These are phyloP conservation scores for Ciconia boyciana DNA, from an alignment of 2,113 vertebrate genomes.

Conservation along the genomic window DNA sequence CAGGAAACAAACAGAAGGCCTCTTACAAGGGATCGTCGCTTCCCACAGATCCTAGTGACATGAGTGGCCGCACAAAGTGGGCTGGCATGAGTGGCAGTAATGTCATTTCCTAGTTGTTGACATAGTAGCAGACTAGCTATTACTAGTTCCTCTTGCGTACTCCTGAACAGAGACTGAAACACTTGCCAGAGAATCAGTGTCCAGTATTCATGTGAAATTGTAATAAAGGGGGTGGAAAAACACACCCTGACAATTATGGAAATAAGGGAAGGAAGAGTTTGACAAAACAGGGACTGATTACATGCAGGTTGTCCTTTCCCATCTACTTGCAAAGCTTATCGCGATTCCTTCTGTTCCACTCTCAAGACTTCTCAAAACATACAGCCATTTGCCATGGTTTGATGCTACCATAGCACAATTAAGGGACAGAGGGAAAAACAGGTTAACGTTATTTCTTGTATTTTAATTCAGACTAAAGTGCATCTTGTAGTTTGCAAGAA, in stretches of 20 bases:
- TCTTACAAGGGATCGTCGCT: not conserved
- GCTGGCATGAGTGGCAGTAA: not conserved
- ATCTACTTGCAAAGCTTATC: not conserved
- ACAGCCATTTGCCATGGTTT: not conserved
- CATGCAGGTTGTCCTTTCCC: not conserved
- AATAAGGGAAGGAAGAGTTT: not conserved
- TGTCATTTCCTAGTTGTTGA: not conserved
- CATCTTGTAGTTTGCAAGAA: not conserved
- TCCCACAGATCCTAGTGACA: not conserved
- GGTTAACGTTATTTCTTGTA: not conserved
- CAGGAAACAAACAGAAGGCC: not conserved
- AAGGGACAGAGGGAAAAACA: not conserved
- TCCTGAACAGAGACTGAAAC: not conserved
- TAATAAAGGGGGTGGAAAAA: not conserved
- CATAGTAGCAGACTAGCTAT: not conserved
- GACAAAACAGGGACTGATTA: not conserved
- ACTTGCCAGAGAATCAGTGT: not conserved
- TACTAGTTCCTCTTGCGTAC: not conserved
- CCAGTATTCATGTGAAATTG: accelerated
- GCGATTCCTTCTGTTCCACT: not conserved
- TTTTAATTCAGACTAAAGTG: not conserved
- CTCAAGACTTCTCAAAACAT: not conserved
- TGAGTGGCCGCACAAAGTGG: accelerated
- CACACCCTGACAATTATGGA: not conserved
- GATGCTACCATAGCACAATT: not conserved